A percentile compares a stretch with the other conserved stretches of the same genome.
These are phyloP conservation scores for Corythornis cristatus DNA, from an alignment of 2,113 vertebrate species.

Conservation along the genomic window DNA sequence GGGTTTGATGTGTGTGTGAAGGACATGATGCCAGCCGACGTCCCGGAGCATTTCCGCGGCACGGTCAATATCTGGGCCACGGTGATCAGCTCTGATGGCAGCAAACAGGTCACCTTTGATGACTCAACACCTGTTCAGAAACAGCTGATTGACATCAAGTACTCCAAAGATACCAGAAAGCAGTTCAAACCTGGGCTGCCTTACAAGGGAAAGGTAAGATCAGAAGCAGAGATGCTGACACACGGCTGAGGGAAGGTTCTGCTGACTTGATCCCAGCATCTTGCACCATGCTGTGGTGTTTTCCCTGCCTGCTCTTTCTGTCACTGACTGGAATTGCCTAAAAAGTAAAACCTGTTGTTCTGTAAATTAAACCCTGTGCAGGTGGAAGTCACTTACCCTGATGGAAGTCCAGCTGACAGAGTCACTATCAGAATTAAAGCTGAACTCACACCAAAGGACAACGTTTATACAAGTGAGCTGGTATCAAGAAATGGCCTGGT, in stretches of 20 bases:
- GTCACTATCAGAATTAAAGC: constrained; percentile 89
- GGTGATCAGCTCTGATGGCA: constrained; percentile 84
- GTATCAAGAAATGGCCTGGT: constrained; percentile 83
- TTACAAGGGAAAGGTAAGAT: constrained; percentile 88
- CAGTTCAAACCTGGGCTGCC: constrained; percentile 94
- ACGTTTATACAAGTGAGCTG: constrained; percentile 87
- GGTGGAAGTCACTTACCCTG: constrained; percentile 91
- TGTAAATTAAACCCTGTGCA: constrained; percentile 9
- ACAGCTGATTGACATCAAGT: constrained; percentile 91
- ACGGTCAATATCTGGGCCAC: constrained; percentile 89
- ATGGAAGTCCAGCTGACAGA: constrained; percentile 88
- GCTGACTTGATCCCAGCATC: background rate
- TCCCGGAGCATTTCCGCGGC: constrained; percentile 91
- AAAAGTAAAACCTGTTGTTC: background rate
- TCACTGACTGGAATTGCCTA: background rate
- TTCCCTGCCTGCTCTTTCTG: background rate
- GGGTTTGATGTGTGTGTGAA: constrained; percentile 88
- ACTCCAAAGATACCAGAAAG: constrained; percentile 90
- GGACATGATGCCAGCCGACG: constrained; percentile 91
- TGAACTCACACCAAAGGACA: constrained; percentile 89
- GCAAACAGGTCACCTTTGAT: constrained; percentile 87
- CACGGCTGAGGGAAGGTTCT: background rate
- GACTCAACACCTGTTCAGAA: constrained; percentile 91
- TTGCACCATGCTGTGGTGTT: background rate
- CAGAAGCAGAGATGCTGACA: accelerated